phyloP scores from a whole-genome alignment of 2,113 vertebrate species.

The Pluvianellus socialis region DNA sequence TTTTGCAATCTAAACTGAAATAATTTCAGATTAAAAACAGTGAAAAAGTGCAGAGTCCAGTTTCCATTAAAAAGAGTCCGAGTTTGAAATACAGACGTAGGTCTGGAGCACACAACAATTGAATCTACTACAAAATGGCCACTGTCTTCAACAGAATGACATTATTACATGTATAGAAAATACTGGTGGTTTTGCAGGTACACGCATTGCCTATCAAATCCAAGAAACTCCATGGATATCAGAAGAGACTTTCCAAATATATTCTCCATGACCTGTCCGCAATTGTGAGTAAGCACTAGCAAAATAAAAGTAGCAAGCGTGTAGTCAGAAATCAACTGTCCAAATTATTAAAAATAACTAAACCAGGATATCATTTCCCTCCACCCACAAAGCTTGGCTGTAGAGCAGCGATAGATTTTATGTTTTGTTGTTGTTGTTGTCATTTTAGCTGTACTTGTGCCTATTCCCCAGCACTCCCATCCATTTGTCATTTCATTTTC shows the following conservation, averaged over 20 bases:
- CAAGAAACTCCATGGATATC: background rate
- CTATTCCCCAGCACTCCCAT: background rate
- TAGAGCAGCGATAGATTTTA: background rate
- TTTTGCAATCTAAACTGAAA: background rate
- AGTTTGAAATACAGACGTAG: background rate
- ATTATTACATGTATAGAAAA: background rate
- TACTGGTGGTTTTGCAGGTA: background rate
- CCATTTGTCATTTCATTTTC: conserved; percentile 18
- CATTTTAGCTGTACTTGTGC: background rate
- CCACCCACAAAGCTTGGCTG: background rate
- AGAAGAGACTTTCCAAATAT: background rate
- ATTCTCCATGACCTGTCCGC: background rate
- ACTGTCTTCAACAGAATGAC: background rate
- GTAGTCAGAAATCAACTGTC: background rate
- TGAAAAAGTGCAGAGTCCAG: background rate
- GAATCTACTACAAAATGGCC: background rate
- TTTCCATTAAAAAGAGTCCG: background rate
- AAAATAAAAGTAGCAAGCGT: background rate
- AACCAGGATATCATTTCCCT: background rate
- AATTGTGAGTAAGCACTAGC: background rate
- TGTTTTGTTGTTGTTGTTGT: background rate
- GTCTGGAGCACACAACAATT: background rate
- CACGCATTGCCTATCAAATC: background rate
- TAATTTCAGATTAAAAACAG: background rate
- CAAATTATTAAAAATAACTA: background rate